Evolutionary conservation across 2,797 vertebrate genomes (phyloP), one percentile per base, ranked within the genome.

Genomic region (Poecilia picta): DNA sequence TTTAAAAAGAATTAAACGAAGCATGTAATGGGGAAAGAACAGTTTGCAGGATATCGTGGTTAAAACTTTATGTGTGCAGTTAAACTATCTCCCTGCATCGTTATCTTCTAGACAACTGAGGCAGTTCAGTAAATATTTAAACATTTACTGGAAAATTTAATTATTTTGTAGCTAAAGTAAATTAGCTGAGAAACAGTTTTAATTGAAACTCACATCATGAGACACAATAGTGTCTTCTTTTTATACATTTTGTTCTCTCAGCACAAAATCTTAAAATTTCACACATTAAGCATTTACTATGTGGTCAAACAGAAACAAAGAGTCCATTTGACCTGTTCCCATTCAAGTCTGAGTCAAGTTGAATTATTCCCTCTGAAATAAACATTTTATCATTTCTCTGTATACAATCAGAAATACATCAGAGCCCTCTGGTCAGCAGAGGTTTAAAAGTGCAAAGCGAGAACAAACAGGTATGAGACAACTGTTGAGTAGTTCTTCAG

Each of bases 391-490:
- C 4, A 43, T 70, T 43, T 43, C 66, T 41, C 66, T n/a, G 12
- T 70, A 70, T 3, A n/a, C 23, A 13, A n/a, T 70, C 39, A 70
- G 20, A 66, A 25, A 43, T 70, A 13, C 39, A 43, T 43, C 16
- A 12, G 4, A 70, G 11, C 4, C 39, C 39, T 70, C n/a, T 15
- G 6, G 70, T 73, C 62, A 73, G 28, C 57, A 73, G 8, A 73
- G 31, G 51, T 78, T 68, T 66, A 47, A 83, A 84, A 83, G 74
- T 74, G 81, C 51, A 16, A 70, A 23, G 74, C 66, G 78, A 85
- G 82, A 79, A 83, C 43, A 84, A 79, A 83, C 39, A 84, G 59
- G 51, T 78, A 68, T 23, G 53, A 83, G 75, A 55, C 55, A 68
- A 68, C 59, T 74, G 72, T 72, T 73, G 77, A 81, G 78, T 86